Conservation (phyloP, 2,888 invertebrate species). For the Campoplex nolae region DNA sequence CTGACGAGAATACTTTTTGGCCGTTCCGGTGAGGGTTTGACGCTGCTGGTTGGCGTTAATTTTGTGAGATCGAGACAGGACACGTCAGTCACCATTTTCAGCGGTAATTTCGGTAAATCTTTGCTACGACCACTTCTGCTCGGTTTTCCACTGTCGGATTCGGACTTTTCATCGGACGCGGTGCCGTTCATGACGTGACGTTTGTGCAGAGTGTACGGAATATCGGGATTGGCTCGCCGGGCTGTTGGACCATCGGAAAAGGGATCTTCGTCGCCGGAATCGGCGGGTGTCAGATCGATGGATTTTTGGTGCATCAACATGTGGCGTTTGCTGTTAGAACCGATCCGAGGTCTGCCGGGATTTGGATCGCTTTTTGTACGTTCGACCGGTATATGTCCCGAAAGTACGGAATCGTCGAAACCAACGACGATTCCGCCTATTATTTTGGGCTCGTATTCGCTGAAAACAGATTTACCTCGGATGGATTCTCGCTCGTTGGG, state of each 20-base stretch:
- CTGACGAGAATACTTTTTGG: constrained; percentile 78
- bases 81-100: constrained; percentile 79
- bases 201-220: constrained; percentile 94
- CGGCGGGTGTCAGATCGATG: constrained; percentile 93
- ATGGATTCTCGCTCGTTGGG: constrained; percentile 78
- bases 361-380: constrained; percentile 95
- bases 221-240: constrained; percentile 87
- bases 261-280: constrained; percentile 93
- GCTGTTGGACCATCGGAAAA: constrained; percentile 86
- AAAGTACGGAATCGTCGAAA: constrained; percentile 77
- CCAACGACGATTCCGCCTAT: constrained; percentile 82
- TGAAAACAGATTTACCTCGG: constrained; percentile 84
- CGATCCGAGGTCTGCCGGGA: constrained; percentile 90
- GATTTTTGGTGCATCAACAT: constrained; percentile 94
- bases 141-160: constrained; percentile 80
- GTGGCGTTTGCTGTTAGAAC: constrained; percentile 91
- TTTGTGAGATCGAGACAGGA: constrained; percentile 80
- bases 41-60: constrained; percentile 73
- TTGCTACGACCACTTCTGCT: constrained; percentile 71
- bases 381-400: constrained; percentile 89
- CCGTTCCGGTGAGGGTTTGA: constrained; percentile 83
- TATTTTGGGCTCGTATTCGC: constrained; percentile 90
- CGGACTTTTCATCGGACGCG: constrained; percentile 85
- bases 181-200: constrained; percentile 95
- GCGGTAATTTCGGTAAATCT: constrained; percentile 79